Evolutionary conservation across 2,113 vertebrate species (phyloP), one percentile per base, ranked within the genome.

Genomic region (Martes martes): DNA sequence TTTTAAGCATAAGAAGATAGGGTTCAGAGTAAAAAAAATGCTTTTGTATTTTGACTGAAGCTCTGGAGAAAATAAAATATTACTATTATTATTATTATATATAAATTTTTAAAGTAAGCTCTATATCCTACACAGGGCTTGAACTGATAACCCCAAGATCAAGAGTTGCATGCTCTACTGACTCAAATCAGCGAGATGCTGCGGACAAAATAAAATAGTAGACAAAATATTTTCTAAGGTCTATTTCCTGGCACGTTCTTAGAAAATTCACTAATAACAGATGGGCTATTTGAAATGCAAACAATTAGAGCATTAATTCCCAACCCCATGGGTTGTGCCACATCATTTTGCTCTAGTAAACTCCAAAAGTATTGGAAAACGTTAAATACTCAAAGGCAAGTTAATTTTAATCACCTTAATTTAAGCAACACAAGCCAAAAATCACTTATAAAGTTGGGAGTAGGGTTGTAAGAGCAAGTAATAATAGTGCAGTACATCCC

Each of bases 271-370:
- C 55, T 78, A 89, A 89, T 42, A 81, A 87, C 83, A 84, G 67
- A 95, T 90, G 69, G 74, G 55, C 42, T 80, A 94, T 96, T 96
- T 96, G 74, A 98, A 97, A 96, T 81, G 87, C 80, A 97, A 96
- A 95, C 63, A 88, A 82, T 84, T n/a, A 90, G 31, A 93, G 57
- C 28, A 55, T 81, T 95, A 65, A 94, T 90, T 95, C 81, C 28
- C 50, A 92, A 33, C 55, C 39, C 26, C 15, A 57, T 7, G 55
- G 57, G 11, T 61, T 96, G 80, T 87, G 73, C 28, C 87, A 71
- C 55, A 26, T 78, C 93, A 81, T 73, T 96, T 84, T 87, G 63
- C 69, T 78, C 39, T 81, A 67, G 87, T 92, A 69, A 89, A 59
- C 42, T 76, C 59, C 89, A 85, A 71, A 86, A 73, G 74, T 71